Evolutionary conservation across 2,888 invertebrate genomes (phyloP), one percentile per base, ranked within the genome.

Genomic region (Andrena fulva): DNA sequence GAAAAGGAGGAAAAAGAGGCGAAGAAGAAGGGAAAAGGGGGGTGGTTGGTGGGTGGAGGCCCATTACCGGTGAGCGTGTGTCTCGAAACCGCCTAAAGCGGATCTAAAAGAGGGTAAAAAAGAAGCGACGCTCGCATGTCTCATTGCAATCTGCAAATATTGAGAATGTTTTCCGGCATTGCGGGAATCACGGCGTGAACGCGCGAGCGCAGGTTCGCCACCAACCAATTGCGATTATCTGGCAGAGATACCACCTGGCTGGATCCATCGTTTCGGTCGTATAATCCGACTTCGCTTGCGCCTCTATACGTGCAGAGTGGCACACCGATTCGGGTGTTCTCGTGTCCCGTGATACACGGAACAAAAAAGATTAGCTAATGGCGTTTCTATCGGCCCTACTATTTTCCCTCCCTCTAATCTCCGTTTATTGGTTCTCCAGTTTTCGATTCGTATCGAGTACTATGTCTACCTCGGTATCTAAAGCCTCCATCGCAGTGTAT

Each of bases 201-300:
- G 69, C 48, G 67, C 68, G 35, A 27, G 24, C 69, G 70, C 71
- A 70, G 42, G 48, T 67, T 63, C 86, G 77, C 86, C 77, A 72
- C 76, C 80, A 92, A 91, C 92, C 92, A 91, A 92, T 93, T 92
- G 92, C 90, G 91, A 92, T 93, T 93, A 92, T 92, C 92, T 90
- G 85, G 72, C 85, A 56, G 79, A 90, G 91, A 91, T 91, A 91
- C 89, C 90, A 29, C 68, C 50, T 64, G 75, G 64, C 24, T 64
- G 84, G 72, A 87, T 88, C 85, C 82, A 85, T 87, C 88, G 80
- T 81, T 80, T 76, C 72, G 59, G 60, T 77, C 72, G 80, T 75
- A 67, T 78, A 72, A 85, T 84, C 82, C 75, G 81, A 77, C 82
- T 70, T 80, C 77, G 67, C 75, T 72, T 72, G 77, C 54, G 62